A percentile compares a stretch with the other conserved stretches of the same genome.
Evolutionary conservation across 2,797 vertebrate species (phyloP).

Genomic region (Adelosebastes latens): DNA sequence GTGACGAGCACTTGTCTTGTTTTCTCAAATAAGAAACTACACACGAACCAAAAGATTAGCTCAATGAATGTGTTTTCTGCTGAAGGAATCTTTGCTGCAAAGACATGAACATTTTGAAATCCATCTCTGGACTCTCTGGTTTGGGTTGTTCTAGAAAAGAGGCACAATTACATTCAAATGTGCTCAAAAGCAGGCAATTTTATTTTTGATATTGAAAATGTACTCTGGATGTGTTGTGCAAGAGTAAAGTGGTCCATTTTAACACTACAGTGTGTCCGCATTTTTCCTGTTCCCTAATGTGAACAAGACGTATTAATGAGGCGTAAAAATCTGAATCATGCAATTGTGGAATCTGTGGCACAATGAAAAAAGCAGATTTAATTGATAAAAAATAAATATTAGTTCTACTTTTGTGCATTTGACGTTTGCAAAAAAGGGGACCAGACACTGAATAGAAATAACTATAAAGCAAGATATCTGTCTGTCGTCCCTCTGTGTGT

Average conservation of each 20-base stretch:
- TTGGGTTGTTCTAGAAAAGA: slow-evolving; percentile 56
- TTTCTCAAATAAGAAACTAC: slow-evolving; percentile 44
- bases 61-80: slow-evolving; percentile 63
- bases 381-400: neutral
- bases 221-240: slow-evolving; percentile 78
- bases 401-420: neutral
- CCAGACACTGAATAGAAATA: neutral
- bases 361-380: neutral
- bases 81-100: slow-evolving; percentile 48
- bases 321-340: neutral
- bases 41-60: slow-evolving; percentile 66
- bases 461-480: no score
- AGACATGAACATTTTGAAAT: slow-evolving; percentile 48
- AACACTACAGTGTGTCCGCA: slow-evolving; percentile 55
- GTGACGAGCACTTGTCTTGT: slow-evolving; percentile 43
- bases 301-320: neutral
- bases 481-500: no score
- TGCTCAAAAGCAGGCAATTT: slow-evolving; percentile 75
- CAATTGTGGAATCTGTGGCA: neutral
- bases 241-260: slow-evolving; percentile 83
- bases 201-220: slow-evolving; percentile 85
- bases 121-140: slow-evolving; percentile 44
- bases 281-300: neutral
- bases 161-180: slow-evolving; percentile 56
- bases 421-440: neutral